Conservation (phyloP, 2,888 invertebrate species). For the Thereva unica region DNA sequence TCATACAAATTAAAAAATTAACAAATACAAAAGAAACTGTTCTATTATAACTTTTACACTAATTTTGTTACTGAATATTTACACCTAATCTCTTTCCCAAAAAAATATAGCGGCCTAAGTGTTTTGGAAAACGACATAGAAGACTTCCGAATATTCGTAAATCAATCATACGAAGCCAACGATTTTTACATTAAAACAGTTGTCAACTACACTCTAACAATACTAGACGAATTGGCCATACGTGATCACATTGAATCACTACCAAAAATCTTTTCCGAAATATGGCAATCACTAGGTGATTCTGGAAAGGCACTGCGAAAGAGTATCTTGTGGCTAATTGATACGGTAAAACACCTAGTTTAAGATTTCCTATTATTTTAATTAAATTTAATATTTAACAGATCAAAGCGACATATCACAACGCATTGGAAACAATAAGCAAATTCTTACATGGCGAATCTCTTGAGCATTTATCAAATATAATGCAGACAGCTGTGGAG, state of each 20-base stretch:
- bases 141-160: constrained; percentile 70
- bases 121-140: constrained; percentile 65
- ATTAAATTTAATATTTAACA: constrained; percentile 47
- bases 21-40: too few relatives aligned
- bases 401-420: constrained; percentile 72
- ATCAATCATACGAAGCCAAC: constrained; percentile 77
- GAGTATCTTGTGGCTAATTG: constrained; percentile 74
- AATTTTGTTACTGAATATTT: background rate
- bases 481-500: constrained; percentile 70
- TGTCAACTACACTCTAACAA: constrained; percentile 68
- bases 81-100: background rate
- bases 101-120: constrained; percentile 59
- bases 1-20: too few relatives aligned
- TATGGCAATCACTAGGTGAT: constrained; percentile 85
- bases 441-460: constrained; percentile 76
- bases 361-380: background rate
- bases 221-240: constrained; percentile 78
- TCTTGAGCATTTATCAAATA: constrained; percentile 69
- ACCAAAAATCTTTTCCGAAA: constrained; percentile 78
- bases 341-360: constrained; percentile 59
- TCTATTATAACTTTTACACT: too few relatives aligned
- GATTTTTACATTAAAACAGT: constrained; percentile 84
- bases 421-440: constrained; percentile 70
- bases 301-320: constrained; percentile 78
- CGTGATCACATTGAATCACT: constrained; percentile 76